These are phyloP conservation scores for Chironex yamaguchii DNA, from an alignment of 30 jellyfish, hydroid and myxozoan genomes.

Conservation along the genomic window DNA sequence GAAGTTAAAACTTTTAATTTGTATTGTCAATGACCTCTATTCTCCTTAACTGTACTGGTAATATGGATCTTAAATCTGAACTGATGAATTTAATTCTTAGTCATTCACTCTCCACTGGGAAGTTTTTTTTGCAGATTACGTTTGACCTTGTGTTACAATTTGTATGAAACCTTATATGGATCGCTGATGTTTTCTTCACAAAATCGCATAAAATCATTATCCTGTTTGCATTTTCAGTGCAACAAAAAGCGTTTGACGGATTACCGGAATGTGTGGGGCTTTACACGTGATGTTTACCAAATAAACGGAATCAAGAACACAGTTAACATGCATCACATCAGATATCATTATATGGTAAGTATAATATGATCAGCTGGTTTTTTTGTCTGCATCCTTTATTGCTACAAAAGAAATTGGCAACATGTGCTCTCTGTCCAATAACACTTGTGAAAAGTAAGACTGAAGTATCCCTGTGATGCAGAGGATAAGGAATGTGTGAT, in stretches of 20 bases:
- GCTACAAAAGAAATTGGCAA: too few species aligned
- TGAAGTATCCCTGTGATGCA: too few species aligned
- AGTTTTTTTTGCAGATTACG: background rate
- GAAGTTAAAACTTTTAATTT: too few species aligned
- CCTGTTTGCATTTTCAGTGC: constrained; percentile 51
- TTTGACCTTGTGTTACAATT: background rate
- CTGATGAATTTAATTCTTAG: background rate
- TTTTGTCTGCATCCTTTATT: background rate
- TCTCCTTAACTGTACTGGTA: too few species aligned
- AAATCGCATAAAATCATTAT: too few species aligned
- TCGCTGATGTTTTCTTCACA: background rate
- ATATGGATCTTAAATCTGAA: too few species aligned
- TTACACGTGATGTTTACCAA: constrained; percentile 82
- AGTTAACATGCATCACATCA: constrained; percentile 65
- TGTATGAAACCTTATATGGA: background rate
- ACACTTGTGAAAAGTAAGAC: too few species aligned
- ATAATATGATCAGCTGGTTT: background rate
- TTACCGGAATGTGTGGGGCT: constrained; percentile 89
- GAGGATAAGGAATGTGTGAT: too few species aligned
- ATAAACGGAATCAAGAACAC: constrained; percentile 53
- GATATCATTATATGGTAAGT: constrained; percentile 71
- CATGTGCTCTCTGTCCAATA: too few species aligned
- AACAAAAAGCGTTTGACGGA: constrained; percentile 72
- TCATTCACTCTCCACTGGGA: background rate
- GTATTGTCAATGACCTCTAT: too few species aligned